A percentile compares a stretch with the other conserved stretches of the same genome.
These are phyloP conservation scores for Aphodius sticticus DNA, from an alignment of 2,888 invertebrate species.

Conservation along the genomic window DNA sequence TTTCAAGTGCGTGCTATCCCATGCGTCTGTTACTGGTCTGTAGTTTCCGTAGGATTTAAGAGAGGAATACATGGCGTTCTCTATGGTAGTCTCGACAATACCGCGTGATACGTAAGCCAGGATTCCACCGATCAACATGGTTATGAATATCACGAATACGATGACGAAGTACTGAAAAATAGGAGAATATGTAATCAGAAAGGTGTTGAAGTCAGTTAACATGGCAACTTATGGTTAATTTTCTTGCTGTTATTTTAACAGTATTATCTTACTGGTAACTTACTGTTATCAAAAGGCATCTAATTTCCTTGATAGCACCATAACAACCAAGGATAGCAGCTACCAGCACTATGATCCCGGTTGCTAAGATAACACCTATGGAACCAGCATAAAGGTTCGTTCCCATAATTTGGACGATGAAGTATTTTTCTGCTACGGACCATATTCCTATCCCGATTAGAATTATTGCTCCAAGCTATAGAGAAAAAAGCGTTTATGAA, in stretches of 20 bases:
- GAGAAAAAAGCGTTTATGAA: conserved; percentile 41
- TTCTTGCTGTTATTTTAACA: too few species aligned
- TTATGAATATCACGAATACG: conserved; percentile 87
- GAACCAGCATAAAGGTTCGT: conserved; percentile 89
- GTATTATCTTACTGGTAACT: too few species aligned
- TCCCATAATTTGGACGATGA: conserved; percentile 84
- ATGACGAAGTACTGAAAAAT: conserved; percentile 85
- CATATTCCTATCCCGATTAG: conserved; percentile 84
- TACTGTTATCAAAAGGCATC: conserved; percentile 92
- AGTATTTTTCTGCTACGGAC: conserved; percentile 85
- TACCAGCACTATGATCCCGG: conserved; percentile 81
- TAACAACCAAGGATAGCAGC: conserved; percentile 91
- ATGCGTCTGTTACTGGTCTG: conserved; percentile 77
- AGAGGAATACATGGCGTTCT: conserved; percentile 80
- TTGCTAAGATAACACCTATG: conserved; percentile 82
- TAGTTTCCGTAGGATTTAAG: conserved; percentile 77
- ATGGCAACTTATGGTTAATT: too few species aligned
- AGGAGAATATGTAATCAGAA: conserved; percentile 31
- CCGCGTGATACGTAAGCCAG: conserved; percentile 90
- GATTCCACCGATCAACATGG: conserved; percentile 90
- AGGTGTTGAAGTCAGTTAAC: neutral
- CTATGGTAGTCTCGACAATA: conserved; percentile 78
- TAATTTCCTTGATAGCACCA: conserved; percentile 93
- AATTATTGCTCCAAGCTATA: conserved; percentile 79
- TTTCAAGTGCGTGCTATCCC: conserved; percentile 88